Conservation (phyloP, 2,113 vertebrate genomes). For the Struthio camelus region DNA sequence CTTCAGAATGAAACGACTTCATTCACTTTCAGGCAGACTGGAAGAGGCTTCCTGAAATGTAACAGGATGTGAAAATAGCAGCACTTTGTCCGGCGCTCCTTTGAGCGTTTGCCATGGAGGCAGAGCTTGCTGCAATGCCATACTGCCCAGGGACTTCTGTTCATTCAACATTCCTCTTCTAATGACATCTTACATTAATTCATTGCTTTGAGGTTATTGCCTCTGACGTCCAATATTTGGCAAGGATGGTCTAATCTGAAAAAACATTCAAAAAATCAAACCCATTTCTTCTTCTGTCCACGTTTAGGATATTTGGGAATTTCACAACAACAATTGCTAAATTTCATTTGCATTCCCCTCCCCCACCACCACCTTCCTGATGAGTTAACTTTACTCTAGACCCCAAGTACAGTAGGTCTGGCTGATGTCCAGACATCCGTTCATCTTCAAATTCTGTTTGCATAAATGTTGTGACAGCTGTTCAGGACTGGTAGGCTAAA, state of each 20-base stretch:
- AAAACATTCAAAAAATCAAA: neutral
- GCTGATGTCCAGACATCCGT: neutral
- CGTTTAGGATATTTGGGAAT: conserved; percentile 27
- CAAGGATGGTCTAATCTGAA: neutral
- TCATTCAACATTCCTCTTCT: neutral
- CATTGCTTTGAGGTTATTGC: neutral
- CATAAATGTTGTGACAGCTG: conserved; percentile 11
- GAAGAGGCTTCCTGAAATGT: neutral
- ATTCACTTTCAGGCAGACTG: conserved; percentile 3
- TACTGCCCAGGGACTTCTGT: neutral
- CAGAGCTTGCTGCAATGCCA: neutral
- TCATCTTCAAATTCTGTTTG: neutral
- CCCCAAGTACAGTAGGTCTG: neutral
- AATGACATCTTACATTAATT: neutral
- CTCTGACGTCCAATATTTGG: neutral
- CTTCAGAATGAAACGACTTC: neutral
- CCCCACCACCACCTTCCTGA: neutral
- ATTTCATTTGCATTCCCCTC: neutral
- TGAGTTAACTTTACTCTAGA: neutral
- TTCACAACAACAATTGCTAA: neutral
- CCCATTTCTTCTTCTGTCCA: neutral
- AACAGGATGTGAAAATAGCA: conserved; percentile 44
- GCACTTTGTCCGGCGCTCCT: neutral
- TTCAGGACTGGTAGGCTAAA: neutral
- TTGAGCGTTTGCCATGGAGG: neutral